Percentiles rank a stretch among this genome's conserved stretches.
Conservation (phyloP, 2,797 vertebrate genomes). For the Tachyglossus aculeatus region DNA sequence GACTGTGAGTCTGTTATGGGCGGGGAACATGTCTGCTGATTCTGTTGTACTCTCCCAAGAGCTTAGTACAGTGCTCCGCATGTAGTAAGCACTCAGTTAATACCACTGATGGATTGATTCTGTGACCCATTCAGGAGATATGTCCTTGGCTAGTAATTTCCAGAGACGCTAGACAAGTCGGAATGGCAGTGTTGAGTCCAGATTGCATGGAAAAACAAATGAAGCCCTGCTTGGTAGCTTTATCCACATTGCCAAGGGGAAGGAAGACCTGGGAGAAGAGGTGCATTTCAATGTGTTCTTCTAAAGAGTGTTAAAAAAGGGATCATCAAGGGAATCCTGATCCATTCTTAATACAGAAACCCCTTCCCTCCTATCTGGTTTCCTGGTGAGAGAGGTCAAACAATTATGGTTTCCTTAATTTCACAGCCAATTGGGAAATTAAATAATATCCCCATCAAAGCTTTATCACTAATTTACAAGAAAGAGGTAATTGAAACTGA, state of each 20-base stretch:
- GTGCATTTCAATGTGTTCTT: background rate
- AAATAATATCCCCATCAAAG: constrained; percentile 71
- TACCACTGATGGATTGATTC: too few relatives aligned
- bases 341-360: background rate
- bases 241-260: background rate
- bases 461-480: constrained; percentile 71
- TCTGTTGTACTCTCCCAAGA: too few relatives aligned
- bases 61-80: too few relatives aligned
- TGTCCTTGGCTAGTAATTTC: too few relatives aligned
- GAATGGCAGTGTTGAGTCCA: too few relatives aligned
- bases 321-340: constrained; percentile 16
- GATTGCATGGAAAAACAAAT: too few relatives aligned
- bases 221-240: too few relatives aligned
- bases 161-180: too few relatives aligned
- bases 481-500: constrained; percentile 79
- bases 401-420: constrained; percentile 76
- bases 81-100: too few relatives aligned
- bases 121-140: too few relatives aligned
- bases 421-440: constrained; percentile 79
- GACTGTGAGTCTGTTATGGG: too few relatives aligned
- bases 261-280: background rate
- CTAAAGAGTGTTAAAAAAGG: background rate
- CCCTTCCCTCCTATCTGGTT: constrained; percentile 34
- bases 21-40: too few relatives aligned
- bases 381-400: constrained; percentile 72